These are phyloP conservation scores for Takifugu ocellatus DNA, from an alignment of 2,797 vertebrate species.

Conservation along the genomic window DNA sequence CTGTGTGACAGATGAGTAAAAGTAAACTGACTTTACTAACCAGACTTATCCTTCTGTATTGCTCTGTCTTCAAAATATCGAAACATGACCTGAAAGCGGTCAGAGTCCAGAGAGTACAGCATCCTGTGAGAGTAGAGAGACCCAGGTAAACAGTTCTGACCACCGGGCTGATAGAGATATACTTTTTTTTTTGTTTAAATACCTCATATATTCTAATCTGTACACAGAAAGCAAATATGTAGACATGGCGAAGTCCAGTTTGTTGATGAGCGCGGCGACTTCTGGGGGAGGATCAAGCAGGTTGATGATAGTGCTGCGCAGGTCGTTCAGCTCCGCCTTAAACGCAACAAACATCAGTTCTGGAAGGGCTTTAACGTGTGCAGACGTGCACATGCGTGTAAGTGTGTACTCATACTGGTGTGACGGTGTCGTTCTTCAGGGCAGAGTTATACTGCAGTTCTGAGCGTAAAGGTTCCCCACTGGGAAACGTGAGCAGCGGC, in stretches of 20 bases:
- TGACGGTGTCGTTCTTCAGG: conserved; percentile 95
- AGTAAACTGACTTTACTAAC: conserved; percentile 54
- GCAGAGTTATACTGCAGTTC: conserved; percentile 98
- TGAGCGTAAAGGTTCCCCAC: conserved; percentile 91
- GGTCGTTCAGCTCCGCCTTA: conserved; percentile 90
- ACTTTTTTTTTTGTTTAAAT: background rate
- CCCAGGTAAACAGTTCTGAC: background rate
- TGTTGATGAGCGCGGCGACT: conserved; percentile 90
- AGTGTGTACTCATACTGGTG: conserved; percentile 73
- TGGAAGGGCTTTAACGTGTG: background rate
- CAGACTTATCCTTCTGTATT: conserved; percentile 98
- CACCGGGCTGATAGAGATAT: background rate
- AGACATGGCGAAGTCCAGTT: conserved; percentile 97
- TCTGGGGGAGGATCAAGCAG: conserved; percentile 91
- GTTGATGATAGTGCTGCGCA: conserved; percentile 92
- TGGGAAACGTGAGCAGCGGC: conserved; percentile 91
- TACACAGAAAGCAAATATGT: conserved; percentile 95
- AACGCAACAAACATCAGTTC: background rate
- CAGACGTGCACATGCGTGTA: background rate
- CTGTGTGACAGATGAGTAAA: background rate
- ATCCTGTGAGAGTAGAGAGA: conserved; percentile 71
- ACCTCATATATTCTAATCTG: conserved; percentile 97
- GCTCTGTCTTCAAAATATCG: conserved; percentile 96
- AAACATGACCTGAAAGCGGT: conserved; percentile 98
- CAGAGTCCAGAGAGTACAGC: conserved; percentile 85